Evolutionary conservation across 2,113 vertebrate genomes (phyloP).

Genomic region (Gambusia holbrooki): DNA sequence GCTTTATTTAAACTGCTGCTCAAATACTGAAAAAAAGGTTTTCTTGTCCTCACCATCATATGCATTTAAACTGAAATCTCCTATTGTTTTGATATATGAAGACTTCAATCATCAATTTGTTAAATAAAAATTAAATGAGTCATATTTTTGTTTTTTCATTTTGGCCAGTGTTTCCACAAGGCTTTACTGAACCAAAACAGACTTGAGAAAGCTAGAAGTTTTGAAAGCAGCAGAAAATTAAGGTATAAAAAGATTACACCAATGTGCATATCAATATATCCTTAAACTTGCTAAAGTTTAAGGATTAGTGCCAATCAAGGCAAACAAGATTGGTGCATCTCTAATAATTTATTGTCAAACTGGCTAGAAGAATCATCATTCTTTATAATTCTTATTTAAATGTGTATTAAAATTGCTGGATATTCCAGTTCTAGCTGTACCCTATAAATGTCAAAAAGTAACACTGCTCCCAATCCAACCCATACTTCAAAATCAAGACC

Average conservation of each 20-base stretch:
- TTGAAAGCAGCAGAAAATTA: background rate
- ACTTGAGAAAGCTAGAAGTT: background rate
- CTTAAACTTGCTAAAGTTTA: too few relatives aligned
- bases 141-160: background rate
- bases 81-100: background rate
- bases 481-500: conserved; percentile 1
- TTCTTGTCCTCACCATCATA: background rate
- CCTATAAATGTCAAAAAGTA: conserved; percentile 4
- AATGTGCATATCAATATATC: background rate
- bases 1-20: background rate
- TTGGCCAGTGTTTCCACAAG: background rate
- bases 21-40: background rate
- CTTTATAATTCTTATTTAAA: background rate
- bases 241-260: background rate
- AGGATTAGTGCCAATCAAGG: background rate
- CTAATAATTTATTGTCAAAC: background rate
- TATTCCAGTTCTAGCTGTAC: background rate
- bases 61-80: background rate
- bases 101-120: background rate
- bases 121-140: background rate
- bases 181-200: too few relatives aligned
- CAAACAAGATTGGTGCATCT: background rate
- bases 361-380: background rate
- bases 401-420: background rate
- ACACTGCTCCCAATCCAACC: background rate